Evolutionary conservation across 2,888 invertebrate genomes (phyloP), one percentile per base, ranked within the genome.

Genomic region (Lysandra coridon): DNA sequence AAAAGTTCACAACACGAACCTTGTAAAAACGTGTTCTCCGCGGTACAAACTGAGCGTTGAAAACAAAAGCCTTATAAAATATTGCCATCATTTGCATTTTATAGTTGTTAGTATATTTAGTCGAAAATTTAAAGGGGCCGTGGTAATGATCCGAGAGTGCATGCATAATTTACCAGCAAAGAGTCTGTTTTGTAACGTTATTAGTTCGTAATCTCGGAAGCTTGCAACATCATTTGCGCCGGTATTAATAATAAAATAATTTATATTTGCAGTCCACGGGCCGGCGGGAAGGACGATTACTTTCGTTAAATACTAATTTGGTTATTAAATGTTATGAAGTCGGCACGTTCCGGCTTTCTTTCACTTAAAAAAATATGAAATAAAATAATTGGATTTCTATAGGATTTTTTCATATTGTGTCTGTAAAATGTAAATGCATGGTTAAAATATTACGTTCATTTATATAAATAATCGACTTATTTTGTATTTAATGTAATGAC

Each of bases 131-230:
- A 85, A 83, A 83, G 82, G 85, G 84, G 85, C 85, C 87, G 87
- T 85, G 93, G 94, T 94, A 94, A 94, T 94, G 94, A 94, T 91
- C 92, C 94, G 94, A 88, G 89, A 93, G 88, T 90, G 91, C 89
- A 94, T 94, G 94, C 94, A 94, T 94, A 94, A 94, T 94, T 94
- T 93, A 94, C 88, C 89, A 87, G 88, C 91, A 90, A 91, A 91
- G 89, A 91, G 93, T 92, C 92, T 92, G 92, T 92, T 93, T 91
- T 92, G 92, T 93, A 91, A 94, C 92, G 92, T 93, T 92, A 93
- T 94, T 94, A 94, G 94, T 92, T 91, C 87, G 92, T 92, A 94
- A 94, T 94, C 93, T 93, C 91, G 90, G 90, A 89, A 91, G 91
- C 91, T 90, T 90, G 90, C 90, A 90, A 88, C 92, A 91, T 93